Conservation (phyloP, 2,113 vertebrate genomes). For the Calypte anna region DNA sequence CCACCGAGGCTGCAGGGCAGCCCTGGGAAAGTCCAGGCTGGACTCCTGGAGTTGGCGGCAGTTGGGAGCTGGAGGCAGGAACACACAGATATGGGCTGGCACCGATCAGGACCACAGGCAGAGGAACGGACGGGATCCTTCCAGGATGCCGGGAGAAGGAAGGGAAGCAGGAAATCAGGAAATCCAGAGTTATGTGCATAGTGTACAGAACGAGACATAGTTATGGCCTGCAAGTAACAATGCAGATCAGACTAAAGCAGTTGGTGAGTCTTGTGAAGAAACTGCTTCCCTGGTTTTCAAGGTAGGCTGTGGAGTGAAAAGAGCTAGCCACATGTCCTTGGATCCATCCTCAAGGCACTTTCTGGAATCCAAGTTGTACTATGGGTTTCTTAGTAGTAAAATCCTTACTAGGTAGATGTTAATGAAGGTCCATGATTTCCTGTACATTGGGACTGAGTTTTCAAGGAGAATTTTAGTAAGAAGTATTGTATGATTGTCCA, state of each 20-base stretch:
- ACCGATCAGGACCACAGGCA: too few species aligned
- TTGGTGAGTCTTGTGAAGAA: background rate
- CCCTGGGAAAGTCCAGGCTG: too few species aligned
- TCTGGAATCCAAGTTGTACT: background rate
- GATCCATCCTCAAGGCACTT: background rate
- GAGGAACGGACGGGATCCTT: too few species aligned
- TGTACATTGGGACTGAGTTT: background rate
- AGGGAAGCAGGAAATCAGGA: too few species aligned
- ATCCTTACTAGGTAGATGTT: background rate
- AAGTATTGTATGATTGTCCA: background rate
- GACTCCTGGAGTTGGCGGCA: too few species aligned
- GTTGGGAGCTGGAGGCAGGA: too few species aligned
- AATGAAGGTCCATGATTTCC: background rate
- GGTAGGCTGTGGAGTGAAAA: background rate
- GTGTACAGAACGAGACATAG: background rate
- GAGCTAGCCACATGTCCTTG: background rate
- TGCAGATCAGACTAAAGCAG: background rate
- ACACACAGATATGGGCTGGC: too few species aligned
- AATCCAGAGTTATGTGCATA: background rate
- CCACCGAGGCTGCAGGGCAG: too few species aligned
- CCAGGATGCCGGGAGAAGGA: too few species aligned
- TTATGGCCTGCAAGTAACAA: background rate
- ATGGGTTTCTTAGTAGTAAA: background rate
- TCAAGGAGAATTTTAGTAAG: background rate
- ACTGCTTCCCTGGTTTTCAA: background rate